phyloP scores from a whole-genome alignment of 2,113 vertebrate genomes.

The Rhipidura dahli region DNA sequence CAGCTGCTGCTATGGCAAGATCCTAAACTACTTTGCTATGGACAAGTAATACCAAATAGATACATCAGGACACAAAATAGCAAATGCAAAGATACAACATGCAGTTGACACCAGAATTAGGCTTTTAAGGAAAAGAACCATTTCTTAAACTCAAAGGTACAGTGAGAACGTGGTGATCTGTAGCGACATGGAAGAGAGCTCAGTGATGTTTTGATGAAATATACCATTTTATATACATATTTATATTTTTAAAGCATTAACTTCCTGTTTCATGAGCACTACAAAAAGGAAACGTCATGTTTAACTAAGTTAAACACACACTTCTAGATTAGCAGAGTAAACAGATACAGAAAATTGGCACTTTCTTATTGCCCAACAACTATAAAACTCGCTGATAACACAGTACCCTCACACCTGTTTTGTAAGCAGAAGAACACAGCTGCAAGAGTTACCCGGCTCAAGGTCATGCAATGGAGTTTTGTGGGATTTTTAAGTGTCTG shows the following conservation, averaged over 20 bases:
- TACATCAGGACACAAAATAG: background rate
- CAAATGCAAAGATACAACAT: background rate
- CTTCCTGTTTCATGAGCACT: background rate
- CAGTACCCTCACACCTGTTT: background rate
- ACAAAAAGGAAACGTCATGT: background rate
- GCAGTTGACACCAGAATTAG: background rate
- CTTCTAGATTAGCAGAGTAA: background rate
- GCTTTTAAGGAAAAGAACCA: background rate
- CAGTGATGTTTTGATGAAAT: background rate
- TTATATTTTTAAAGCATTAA: background rate
- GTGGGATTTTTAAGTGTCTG: background rate
- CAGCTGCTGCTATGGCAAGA: background rate
- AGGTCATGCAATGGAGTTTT: background rate
- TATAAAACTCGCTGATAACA: background rate
- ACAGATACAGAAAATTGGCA: background rate
- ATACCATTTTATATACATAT: background rate
- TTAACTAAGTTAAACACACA: background rate
- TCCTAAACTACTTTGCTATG: background rate
- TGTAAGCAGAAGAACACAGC: background rate
- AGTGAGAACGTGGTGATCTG: background rate
- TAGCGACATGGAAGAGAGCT: background rate
- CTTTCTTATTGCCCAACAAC: background rate
- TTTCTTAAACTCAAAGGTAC: background rate
- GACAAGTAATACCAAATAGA: background rate
- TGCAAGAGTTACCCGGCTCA: background rate